Conservation (phyloP, 1,140 invertebrate species). For the Procambarus clarkii region DNA sequence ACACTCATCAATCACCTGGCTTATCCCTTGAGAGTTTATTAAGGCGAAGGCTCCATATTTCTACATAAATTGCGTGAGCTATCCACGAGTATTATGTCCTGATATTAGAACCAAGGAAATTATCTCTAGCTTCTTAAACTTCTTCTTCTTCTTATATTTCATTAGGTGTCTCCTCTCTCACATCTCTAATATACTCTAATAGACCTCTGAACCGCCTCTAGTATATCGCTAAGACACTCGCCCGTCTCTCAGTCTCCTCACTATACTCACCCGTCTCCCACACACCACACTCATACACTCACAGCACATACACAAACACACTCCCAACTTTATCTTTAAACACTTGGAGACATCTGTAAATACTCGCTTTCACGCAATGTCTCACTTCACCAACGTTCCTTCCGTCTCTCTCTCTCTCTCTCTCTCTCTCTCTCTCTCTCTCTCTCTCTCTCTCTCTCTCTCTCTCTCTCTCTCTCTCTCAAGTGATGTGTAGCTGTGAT, state of each 20-base stretch:
- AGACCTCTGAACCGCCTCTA: not conserved
- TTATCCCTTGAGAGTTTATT: too few relatives aligned
- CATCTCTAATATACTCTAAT: too few relatives aligned
- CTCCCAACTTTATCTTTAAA: not conserved
- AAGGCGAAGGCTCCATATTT: too few relatives aligned
- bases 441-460: slow-evolving; percentile 15
- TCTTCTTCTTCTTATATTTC: too few relatives aligned
- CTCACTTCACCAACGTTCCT: too few relatives aligned
- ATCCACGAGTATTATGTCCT: too few relatives aligned
- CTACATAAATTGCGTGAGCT: too few relatives aligned
- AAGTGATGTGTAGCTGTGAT: too few relatives aligned
- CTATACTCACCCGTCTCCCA: not conserved
- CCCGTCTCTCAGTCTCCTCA: not conserved
- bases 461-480: slow-evolving; percentile 19
- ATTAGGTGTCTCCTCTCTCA: too few relatives aligned
- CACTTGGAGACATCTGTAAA: not conserved
- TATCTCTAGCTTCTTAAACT: too few relatives aligned
- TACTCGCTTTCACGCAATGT: not conserved
- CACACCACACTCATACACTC: not conserved
- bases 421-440: slow-evolving; percentile 29
- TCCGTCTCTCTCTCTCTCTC: slow-evolving; percentile 22
- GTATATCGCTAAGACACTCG: not conserved
- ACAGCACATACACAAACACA: not conserved
- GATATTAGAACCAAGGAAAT: too few relatives aligned
- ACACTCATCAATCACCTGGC: too few relatives aligned